phyloP scores from a whole-genome alignment of 2,888 invertebrate species.

The Erebia aethiops region DNA sequence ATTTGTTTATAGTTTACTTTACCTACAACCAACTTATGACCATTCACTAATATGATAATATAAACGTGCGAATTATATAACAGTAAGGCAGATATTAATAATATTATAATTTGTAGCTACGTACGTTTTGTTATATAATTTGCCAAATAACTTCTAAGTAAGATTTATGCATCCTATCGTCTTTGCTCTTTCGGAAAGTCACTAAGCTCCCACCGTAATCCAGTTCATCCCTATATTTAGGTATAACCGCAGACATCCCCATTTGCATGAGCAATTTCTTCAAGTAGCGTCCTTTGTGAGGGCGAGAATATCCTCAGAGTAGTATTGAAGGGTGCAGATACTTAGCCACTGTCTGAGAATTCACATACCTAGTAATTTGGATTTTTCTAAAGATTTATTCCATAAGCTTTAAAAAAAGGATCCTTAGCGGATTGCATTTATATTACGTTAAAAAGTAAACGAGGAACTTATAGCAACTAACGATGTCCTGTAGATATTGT shows the following conservation, averaged over 20 bases:
- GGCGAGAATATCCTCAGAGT: conserved; percentile 39
- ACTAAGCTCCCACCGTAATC: conserved; percentile 21
- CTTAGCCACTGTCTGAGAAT: conserved; percentile 18
- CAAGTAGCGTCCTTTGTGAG: conserved; percentile 39
- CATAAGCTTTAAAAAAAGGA: too few relatives aligned
- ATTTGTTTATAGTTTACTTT: too few relatives aligned
- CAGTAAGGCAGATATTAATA: neutral
- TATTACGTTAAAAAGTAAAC: too few relatives aligned
- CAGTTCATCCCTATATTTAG: conserved; percentile 23
- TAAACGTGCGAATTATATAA: neutral
- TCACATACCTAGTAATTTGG: neutral
- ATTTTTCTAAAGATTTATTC: neutral
- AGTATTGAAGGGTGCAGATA: conserved; percentile 29
- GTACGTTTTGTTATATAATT: neutral
- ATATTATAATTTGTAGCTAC: neutral
- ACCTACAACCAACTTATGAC: too few relatives aligned
- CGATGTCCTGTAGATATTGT: too few relatives aligned
- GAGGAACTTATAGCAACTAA: too few relatives aligned
- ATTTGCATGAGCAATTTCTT: conserved; percentile 46
- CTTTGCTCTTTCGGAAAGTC: conserved; percentile 11
- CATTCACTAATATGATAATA: neutral
- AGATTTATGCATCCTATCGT: conserved; percentile 11
- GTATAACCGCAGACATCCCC: conserved; percentile 31
- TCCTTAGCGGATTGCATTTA: too few relatives aligned
- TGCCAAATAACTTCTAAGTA: conserved; percentile 12